Evolutionary conservation across 1,140 invertebrate genomes (phyloP).

Genomic region (Oedothorax gibbosus): DNA sequence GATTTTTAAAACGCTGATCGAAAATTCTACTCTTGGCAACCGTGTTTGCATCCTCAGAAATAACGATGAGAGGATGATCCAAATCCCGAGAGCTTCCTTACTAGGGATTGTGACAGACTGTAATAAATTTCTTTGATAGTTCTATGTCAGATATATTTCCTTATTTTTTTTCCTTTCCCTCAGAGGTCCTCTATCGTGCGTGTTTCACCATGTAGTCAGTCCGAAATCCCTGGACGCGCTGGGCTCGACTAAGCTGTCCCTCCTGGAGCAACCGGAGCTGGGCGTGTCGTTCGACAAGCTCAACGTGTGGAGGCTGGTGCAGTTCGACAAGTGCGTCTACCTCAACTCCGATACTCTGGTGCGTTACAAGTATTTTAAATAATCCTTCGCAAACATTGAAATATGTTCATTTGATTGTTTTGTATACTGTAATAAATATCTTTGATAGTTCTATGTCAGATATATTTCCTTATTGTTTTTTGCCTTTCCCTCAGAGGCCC

Average conservation of each 20-base stretch:
- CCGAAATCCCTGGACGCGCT: slow-evolving; percentile 92
- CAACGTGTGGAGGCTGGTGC: slow-evolving; percentile 88
- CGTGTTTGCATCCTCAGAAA: too few species aligned
- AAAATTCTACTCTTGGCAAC: too few species aligned
- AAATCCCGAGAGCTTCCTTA: too few species aligned
- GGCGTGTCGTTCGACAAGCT: slow-evolving; percentile 97
- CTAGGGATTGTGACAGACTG: too few species aligned
- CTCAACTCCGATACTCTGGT: slow-evolving; percentile 93
- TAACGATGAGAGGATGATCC: too few species aligned
- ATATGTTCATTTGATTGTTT: too few species aligned
- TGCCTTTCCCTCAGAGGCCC: slow-evolving; percentile 73
- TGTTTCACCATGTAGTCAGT: slow-evolving; percentile 84
- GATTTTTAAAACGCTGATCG: too few species aligned
- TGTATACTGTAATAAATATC: too few species aligned
- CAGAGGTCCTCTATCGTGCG: slow-evolving; percentile 77
- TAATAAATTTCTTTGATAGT: too few species aligned
- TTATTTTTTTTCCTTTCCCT: slow-evolving; percentile 56
- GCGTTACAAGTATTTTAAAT: slow-evolving; percentile 44
- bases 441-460: too few species aligned
- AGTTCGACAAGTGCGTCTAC: slow-evolving; percentile 95
- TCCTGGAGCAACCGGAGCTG: slow-evolving; percentile 89
- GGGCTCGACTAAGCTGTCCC: slow-evolving; percentile 87
- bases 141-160: neutral
- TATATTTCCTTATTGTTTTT: neutral
- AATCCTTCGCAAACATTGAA: too few species aligned